Evolutionary conservation across 2,113 vertebrate species (phyloP).

Genomic region (Erpornis zantholeuca): DNA sequence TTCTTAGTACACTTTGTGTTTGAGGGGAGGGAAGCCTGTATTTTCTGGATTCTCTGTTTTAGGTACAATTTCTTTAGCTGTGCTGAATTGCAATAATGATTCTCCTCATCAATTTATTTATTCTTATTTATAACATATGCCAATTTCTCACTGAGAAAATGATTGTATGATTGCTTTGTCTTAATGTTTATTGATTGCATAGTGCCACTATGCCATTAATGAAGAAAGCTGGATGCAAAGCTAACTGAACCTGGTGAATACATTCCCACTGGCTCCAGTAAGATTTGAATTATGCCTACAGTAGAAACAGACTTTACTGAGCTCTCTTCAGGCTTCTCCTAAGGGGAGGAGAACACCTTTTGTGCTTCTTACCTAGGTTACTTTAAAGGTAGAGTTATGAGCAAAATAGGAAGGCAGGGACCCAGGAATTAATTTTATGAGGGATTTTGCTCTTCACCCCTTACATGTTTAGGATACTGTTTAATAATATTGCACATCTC

Average conservation of each 20-base stretch:
- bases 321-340: not conserved
- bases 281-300: not conserved
- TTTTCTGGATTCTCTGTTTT: not conserved
- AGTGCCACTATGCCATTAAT: not conserved
- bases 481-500: not conserved
- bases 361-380: not conserved
- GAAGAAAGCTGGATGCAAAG: not conserved
- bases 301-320: not conserved
- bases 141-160: constrained; percentile 16
- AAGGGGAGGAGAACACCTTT: not conserved
- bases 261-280: not conserved
- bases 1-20: not conserved
- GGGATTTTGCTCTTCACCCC: not conserved
- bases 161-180: not conserved
- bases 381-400: not conserved
- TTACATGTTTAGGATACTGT: not conserved
- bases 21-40: not conserved
- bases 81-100: not conserved
- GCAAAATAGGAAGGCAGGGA: not conserved
- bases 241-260: not conserved
- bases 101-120: not conserved
- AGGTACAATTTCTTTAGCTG: not conserved
- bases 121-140: not conserved
- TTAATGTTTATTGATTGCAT: not conserved
- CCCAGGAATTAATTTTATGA: not conserved